phyloP scores from a whole-genome alignment of 2,113 vertebrate species.

The Chlamydotis undulata region DNA sequence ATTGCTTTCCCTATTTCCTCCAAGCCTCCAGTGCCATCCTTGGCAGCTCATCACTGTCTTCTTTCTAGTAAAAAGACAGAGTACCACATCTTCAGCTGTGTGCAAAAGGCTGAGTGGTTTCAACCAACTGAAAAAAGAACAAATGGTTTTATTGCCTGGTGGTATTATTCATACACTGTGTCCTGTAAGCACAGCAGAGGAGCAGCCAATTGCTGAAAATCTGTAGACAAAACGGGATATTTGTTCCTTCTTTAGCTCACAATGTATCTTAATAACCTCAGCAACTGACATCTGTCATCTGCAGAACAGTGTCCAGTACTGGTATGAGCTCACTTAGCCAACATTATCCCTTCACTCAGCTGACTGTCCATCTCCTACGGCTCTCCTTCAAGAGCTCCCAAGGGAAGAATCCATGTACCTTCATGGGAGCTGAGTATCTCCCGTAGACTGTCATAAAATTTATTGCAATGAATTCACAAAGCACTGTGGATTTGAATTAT shows the following conservation, averaged over 20 bases:
- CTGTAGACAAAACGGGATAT: not conserved
- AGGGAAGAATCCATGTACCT: not conserved
- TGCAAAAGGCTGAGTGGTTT: not conserved
- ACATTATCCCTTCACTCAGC: not conserved
- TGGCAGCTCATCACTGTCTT: not conserved
- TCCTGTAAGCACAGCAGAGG: not conserved
- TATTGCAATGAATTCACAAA: not conserved
- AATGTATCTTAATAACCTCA: not conserved
- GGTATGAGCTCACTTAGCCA: not conserved
- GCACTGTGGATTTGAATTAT: not conserved
- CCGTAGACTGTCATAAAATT: not conserved
- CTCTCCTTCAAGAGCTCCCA: not conserved
- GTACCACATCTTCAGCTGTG: not conserved
- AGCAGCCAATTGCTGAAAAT: not conserved
- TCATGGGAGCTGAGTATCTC: not conserved
- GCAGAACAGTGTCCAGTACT: not conserved
- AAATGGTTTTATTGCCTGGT: not conserved
- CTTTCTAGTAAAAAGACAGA: not conserved
- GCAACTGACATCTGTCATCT: not conserved
- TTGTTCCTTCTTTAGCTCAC: not conserved
- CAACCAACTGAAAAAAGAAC: not conserved
- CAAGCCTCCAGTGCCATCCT: not conserved
- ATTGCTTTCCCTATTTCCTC: not conserved
- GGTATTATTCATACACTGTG: not conserved
- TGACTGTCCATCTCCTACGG: fast-evolving